Base-by-base conservation (phyloP, 2,888 invertebrate genomes). In the Drosophila pegasa region DNA sequence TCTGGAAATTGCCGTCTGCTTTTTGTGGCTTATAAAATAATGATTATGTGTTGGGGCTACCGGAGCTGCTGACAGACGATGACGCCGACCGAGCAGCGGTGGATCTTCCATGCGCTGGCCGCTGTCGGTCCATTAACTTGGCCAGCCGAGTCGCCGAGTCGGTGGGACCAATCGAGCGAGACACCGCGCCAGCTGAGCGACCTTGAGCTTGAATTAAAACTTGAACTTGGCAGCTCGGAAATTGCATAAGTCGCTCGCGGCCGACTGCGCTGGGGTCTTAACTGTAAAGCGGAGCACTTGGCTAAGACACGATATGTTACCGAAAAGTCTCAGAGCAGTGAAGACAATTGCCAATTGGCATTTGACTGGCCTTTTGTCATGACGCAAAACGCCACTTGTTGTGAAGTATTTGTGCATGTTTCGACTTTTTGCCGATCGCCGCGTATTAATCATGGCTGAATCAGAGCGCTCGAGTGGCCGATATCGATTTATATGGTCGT, bases 161-260 rank as follows among this genome's bases (percentile, higher is more conserved):
- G 38, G 47, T 31, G 62, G 12, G 38, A 38, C 50, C 50, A 43
- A 65, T 38, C 58, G 43, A 55, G 25, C 59, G 35, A 35, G 33
- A 33, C 50, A 38, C 22, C 47, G 61, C n/a, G 25, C 25, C 54
- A 61, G 58, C 54, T 22, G 38, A 65, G 60, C 80, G 80, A 88
- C 87, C 86, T 90, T 90, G 89, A 83, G 80, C 89, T 86, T 88
- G 81, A 82, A 77, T 74, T 75, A 70, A 77, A 75, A 71, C 71
- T 83, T 86, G 77, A 83, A 80, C 78, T 79, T 75, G 80, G 45
- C 62, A 50, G 56, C 57, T 51, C 27, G 37, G 43, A 60, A 87
- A 69, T 83, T 83, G 82, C 85, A 83, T 68, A 85, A 75, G 65
- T 10, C 29, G 71, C 66, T 66, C 35, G 48, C 48, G 52, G 45